Conservation (phyloP, 2,797 vertebrate genomes). For the Margarornis squamiger region DNA sequence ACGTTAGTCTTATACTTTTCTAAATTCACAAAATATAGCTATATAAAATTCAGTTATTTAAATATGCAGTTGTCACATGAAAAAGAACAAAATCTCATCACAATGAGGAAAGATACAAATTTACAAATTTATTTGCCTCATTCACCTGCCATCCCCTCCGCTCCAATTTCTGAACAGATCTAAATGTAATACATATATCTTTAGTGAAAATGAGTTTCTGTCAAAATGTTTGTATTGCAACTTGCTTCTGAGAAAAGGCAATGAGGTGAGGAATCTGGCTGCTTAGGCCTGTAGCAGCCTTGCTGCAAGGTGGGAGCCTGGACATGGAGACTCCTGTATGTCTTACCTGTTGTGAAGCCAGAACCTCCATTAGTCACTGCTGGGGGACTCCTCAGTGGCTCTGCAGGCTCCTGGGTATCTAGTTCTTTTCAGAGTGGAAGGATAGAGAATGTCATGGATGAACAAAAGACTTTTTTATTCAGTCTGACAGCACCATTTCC, state of each 20-base stretch:
- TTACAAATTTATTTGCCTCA: not conserved
- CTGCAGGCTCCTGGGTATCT: not conserved
- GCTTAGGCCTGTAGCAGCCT: not conserved
- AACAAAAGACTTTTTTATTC: not conserved
- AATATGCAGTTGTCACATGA: accelerated
- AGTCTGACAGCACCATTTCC: not conserved
- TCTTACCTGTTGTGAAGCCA: not conserved
- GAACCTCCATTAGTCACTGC: not conserved
- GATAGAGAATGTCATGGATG: not conserved
- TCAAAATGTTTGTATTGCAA: not conserved
- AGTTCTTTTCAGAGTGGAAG: not conserved
- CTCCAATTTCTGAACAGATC: not conserved
- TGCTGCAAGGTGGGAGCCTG: not conserved
- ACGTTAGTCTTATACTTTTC: not conserved
- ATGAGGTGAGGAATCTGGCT: not conserved
- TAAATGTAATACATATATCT: not conserved
- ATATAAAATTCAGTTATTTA: not conserved
- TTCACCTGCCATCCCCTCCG: no score
- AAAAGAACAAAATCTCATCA: not conserved
- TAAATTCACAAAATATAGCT: not conserved
- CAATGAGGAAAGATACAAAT: not conserved
- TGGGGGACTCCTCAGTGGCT: not conserved
- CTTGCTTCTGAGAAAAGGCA: not conserved
- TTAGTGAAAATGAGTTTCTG: not conserved
- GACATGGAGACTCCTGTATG: not conserved